Conservation (phyloP, 1,140 invertebrate genomes). For the Papilio helenus region DNA sequence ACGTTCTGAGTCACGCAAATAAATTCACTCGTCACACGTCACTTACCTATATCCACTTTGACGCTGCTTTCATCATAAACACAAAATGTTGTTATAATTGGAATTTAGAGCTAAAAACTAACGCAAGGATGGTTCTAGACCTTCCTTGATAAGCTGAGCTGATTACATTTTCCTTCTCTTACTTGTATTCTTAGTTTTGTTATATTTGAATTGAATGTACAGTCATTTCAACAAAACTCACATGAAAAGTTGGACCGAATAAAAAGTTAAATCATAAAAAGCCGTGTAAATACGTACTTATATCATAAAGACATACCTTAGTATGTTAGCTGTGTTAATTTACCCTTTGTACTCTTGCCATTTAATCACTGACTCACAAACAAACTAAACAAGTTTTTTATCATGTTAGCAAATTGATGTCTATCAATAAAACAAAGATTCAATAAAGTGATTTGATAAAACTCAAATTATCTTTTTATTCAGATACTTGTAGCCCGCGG, state of each 20-base stretch:
- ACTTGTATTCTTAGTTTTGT: too few species aligned
- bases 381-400: neutral
- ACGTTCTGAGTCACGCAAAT: constrained; percentile 62
- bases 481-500: neutral
- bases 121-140: neutral
- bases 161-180: neutral
- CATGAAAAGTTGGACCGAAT: neutral
- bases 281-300: neutral
- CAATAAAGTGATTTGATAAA: neutral
- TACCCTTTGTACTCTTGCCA: constrained; percentile 1
- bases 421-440: neutral
- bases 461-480: neutral
- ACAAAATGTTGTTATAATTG: neutral
- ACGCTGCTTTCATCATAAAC: neutral
- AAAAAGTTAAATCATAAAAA: neutral
- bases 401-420: neutral
- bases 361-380: neutral
- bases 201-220: too few species aligned
- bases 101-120: neutral
- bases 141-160: neutral
- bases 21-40: constrained; percentile 49
- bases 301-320: neutral
- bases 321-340: neutral
- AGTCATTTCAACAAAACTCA: neutral
- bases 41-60: constrained; percentile 21